A percentile compares a stretch with the other conserved stretches of the same genome.
Evolutionary conservation across 2,113 vertebrate genomes (phyloP).

Genomic region (Emydura subglobosa): DNA sequence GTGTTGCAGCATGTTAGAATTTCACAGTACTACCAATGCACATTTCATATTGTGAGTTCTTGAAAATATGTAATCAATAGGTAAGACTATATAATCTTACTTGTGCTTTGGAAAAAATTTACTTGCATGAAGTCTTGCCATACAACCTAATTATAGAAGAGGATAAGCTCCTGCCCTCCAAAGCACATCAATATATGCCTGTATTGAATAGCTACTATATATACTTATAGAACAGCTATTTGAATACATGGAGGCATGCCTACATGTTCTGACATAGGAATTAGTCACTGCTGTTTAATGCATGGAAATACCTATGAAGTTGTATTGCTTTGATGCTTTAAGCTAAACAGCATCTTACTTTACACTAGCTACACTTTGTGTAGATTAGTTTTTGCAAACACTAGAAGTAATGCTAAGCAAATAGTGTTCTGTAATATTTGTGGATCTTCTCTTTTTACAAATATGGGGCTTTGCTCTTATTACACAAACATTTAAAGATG

Average conservation of each 20-base stretch:
- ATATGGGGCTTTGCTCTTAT: constrained; percentile 48
- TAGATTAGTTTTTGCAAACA: constrained; percentile 35
- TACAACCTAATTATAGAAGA: neutral
- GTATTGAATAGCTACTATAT: neutral
- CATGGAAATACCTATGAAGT: neutral
- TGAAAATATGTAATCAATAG: constrained; percentile 22
- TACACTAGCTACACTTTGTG: neutral
- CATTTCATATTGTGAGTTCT: constrained; percentile 1
- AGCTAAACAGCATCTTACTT: constrained; percentile 22
- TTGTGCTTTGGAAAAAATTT: neutral
- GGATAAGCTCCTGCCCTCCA: neutral
- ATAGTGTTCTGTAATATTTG: constrained; percentile 74
- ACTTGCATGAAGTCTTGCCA: constrained; percentile 56
- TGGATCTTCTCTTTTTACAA: constrained; percentile 43
- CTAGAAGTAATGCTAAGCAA: neutral
- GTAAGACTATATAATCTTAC: neutral
- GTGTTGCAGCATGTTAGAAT: constrained; percentile 47
- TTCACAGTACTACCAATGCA: constrained; percentile 16
- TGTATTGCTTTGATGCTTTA: constrained; percentile 2
- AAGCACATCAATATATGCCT: neutral
- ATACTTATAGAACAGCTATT: neutral
- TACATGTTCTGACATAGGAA: neutral
- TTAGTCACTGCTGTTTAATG: neutral
- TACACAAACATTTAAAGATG: constrained; percentile 68
- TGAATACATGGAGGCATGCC: neutral